Base-by-base conservation (phyloP, 2,888 invertebrate species). In the Sarcophaga caerulescens region DNA sequence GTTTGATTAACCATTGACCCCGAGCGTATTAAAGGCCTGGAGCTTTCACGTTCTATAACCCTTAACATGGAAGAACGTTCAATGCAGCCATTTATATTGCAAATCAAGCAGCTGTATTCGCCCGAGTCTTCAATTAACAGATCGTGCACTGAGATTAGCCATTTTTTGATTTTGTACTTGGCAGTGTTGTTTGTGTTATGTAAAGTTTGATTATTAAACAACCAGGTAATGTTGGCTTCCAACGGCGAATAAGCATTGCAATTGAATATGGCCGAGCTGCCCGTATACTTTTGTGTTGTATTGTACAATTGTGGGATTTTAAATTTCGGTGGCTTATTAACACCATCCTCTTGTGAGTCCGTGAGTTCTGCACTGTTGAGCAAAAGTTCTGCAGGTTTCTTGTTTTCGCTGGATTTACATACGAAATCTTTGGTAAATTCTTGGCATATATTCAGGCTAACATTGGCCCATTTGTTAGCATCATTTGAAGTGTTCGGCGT, bases 191-290 rank as follows among this genome's bases (percentile, higher is more conserved):
- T 35, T 8, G 35, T 35, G 35, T 12, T 60, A 65, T 87, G 81
- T 85, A 95, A 95, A 0, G 95, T 95, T n/a, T 94, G 94, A 83
- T 95, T 95, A 92, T 98, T 95, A 92, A 96, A 97, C 82, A 94
- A 95, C 98, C 98, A 98, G 6, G 96, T 96, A 81, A 98, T 96
- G 90, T 96, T 97, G 10, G 97, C 97, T 75, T 94, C 93, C n/a
- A 44, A 23, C 3, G 35, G 70, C 0, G 97, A 97, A 89, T 95
- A 95, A 12, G 96, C 96, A 85, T 95, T 95, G 92, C 98, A 98
- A 91, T 94, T 95, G 4, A 98, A 93, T 89, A 95, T 94, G 8
- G 96, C 94, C 90, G 95, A 95, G 88, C 95, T 96, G 1, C 97
- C 97, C 17, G 96, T 96, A 1, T 97, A 96, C 90, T 96, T 97